Percentiles rank a stretch among this genome's conserved stretches.
Evolutionary conservation across 1,140 invertebrate genomes (phyloP).

Genomic region (Galleria mellonella): DNA sequence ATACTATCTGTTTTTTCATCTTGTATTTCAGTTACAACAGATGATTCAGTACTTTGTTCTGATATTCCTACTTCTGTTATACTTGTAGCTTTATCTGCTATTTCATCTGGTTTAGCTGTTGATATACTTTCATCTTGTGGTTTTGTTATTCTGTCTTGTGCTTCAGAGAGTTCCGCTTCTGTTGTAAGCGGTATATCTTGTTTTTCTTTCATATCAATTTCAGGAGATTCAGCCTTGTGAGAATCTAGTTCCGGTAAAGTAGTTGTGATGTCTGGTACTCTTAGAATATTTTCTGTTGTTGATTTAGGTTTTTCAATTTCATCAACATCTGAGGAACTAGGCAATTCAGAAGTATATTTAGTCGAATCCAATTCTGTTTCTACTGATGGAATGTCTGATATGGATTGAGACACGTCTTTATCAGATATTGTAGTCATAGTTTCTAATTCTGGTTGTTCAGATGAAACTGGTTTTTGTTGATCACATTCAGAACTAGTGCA

Average conservation of each 20-base stretch:
- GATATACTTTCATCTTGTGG: constrained; percentile 2
- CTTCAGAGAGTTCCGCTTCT: constrained; percentile 4
- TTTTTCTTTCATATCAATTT: not conserved
- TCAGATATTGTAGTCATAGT: too few species aligned
- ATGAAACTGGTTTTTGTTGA: constrained; percentile 1
- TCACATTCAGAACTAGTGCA: constrained; percentile 31
- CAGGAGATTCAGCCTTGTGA: not conserved
- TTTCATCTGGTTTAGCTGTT: not conserved
- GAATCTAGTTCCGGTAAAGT: not conserved
- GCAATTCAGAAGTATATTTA: not conserved
- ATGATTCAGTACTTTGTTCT: too few species aligned
- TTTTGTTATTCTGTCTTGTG: constrained; percentile 3
- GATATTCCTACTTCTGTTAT: too few species aligned
- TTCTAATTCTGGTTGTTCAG: too few species aligned
- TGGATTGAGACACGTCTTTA: too few species aligned
- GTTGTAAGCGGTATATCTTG: not conserved
- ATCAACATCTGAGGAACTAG: not conserved
- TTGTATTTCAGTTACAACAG: too few species aligned
- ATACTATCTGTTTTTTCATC: not conserved
- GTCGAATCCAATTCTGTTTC: too few species aligned
- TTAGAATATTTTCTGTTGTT: too few species aligned
- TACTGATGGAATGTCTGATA: too few species aligned
- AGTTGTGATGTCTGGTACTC: too few species aligned
- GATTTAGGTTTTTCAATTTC: not conserved
- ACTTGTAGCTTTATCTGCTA: not conserved